Base-by-base conservation (phyloP, 2,113 vertebrate species). In the Acanthisitta chloris region DNA sequence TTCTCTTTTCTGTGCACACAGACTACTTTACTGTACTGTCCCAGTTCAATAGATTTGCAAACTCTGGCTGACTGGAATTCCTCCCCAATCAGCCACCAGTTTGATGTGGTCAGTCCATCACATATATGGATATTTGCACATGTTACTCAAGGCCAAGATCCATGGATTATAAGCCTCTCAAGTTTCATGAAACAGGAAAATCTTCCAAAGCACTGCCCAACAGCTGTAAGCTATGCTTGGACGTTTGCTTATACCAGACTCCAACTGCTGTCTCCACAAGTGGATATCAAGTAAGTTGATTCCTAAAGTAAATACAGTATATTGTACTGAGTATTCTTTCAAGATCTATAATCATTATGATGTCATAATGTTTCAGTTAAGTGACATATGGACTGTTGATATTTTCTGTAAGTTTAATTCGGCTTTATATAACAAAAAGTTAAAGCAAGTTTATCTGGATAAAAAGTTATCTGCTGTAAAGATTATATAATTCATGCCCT, bases 81-180 rank as follows among this genome's bases (percentile, higher is more conserved):
- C 6, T 99, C 99, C 89, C 99, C 99, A 54, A 99, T 99, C 96
- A 99, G 99, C 97, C 99, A 99, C 97, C 99, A 99, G 97, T 99
- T 99, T 96, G 99, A 99, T 94, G 99, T 99, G 58, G 97, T 99
- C 73, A 99, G 99, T 97, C 99, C 99, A 31, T 99, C 99, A 4
- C 99, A 99, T 96, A 99, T 99, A 97, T 99, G 99, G 99, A 99
- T 99, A 97, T 99, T 99, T 98, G 99, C 99, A 94, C 99, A 99
- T 33, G 99, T 99, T 73, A 99, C 99, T 86, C 99, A 99, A 98
- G 99, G 99, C 82, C 99, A 99, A 96, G 99, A 99, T 97, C 99
- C 99, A 9, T 99, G 99, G 99, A 99, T 99, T 97, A 99, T 99
- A 98, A 99, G 99, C 97, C 98, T 99, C 87, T 99, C 99, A 91